Evolutionary conservation across 2,888 invertebrate species (phyloP), one percentile per base, ranked within the genome.

Genomic region (Chydorus sphaericus): DNA sequence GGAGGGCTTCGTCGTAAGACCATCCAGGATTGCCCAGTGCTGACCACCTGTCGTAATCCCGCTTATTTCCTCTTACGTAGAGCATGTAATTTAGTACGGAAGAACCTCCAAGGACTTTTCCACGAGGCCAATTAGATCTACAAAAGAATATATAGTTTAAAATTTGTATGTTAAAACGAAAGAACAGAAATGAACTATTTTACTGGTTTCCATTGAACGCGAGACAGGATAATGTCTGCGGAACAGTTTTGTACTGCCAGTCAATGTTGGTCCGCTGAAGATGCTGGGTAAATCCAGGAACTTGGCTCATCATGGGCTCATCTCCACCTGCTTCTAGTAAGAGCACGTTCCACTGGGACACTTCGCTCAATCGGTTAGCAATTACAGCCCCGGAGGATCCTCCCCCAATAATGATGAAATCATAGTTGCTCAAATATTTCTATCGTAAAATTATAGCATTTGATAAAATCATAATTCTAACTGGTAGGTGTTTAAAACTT

Each of bases 41-140:
- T 33, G 84, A 85, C 92, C 92, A 93, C 26, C 79, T 75, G 67
- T 91, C 87, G 71, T 88, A 93, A 66, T 92, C 91, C 58, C 80
- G 79, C 62, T 79, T 77, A 65, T 89, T 91, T 54, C 92, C 92
- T 31, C 92, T 75, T 4, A 91, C 71, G 65, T 93, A 93, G 0
- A 91, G 72, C 92, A 93, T 92, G 69, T 88, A 89, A 69, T 93
- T 93, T 1, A 92, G 73, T 0, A 90, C 88, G 31, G 85, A 85
- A 14, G 85, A 85, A 0, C 93, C 93, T 0, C 93, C 93, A 2
- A 93, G 74, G 0, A 90, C 88, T 69, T 91, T 92, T 82, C 81
- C 88, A 20, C 77, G 69, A 0, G 89, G 89, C 90, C 89, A 90
- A 69, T 89, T 89, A 68, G 89, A 90, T 30, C 29, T 28, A 54